These are phyloP conservation scores for Barbus barbus DNA, from an alignment of 2,113 vertebrate genomes.

Conservation along the genomic window DNA sequence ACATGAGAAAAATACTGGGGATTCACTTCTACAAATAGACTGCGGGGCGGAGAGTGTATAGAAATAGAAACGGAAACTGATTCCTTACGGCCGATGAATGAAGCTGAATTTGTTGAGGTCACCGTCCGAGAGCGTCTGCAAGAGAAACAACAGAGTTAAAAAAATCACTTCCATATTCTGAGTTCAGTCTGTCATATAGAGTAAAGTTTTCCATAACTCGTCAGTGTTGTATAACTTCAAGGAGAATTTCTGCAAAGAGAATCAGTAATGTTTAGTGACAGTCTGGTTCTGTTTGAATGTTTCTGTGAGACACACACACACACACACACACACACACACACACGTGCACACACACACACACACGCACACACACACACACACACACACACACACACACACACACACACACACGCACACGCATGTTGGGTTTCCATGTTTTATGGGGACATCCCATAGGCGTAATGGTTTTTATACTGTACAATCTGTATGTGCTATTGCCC, in stretches of 20 bases:
- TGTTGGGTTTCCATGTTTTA: no score
- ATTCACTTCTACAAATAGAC: not conserved
- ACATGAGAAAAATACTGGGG: not conserved
- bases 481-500: no score
- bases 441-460: no score
- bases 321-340: no score
- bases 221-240: not conserved
- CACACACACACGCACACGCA: no score
- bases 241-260: not conserved
- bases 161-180: no score
- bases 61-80: not conserved
- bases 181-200: no score
- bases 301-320: no score
- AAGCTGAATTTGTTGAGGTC: constrained; percentile 80
- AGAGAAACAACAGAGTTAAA: constrained; percentile 47
- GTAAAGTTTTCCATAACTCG: not conserved
- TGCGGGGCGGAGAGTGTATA: not conserved
- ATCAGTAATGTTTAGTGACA: not conserved
- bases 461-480: no score
- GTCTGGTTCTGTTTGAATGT: not conserved
- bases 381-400: no score
- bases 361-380: no score
- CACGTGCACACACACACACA: no score
- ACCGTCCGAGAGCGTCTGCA: constrained; percentile 75
- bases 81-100: constrained; percentile 79